Percentiles rank a stretch among this genome's conserved stretches.
Evolutionary conservation across 2,888 invertebrate genomes (phyloP).

Genomic region (Fragum sueziense): DNA sequence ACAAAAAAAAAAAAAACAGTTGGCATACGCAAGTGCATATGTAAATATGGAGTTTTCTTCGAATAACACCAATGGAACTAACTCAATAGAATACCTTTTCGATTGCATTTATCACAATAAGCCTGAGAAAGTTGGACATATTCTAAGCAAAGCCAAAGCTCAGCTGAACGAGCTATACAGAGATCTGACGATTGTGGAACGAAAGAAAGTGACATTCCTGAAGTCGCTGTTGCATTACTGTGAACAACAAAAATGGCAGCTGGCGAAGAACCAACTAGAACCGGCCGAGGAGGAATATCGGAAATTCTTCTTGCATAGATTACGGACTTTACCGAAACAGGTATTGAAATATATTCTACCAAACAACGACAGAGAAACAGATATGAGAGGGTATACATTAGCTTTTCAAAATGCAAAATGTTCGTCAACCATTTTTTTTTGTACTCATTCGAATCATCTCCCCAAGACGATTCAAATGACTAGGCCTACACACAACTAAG

Average conservation of each 20-base stretch:
- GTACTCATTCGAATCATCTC: too few relatives aligned
- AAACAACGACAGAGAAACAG: too few relatives aligned
- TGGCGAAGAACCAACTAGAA: slow-evolving; percentile 35
- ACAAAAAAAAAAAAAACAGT: background rate
- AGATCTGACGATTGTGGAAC: slow-evolving; percentile 33
- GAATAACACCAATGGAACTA: background rate
- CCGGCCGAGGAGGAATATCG: slow-evolving; percentile 47
- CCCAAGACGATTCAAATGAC: too few relatives aligned
- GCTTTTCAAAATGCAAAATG: too few relatives aligned
- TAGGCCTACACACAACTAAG: too few relatives aligned
- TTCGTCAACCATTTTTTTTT: too few relatives aligned
- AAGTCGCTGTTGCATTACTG: slow-evolving; percentile 41
- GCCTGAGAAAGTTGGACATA: slow-evolving; percentile 8
- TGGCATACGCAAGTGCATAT: background rate
- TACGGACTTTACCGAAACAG: slow-evolving; percentile 9
- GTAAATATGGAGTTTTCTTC: background rate
- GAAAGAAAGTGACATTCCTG: slow-evolving; percentile 37
- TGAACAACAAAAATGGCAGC: slow-evolving; percentile 30
- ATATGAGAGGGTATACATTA: too few relatives aligned
- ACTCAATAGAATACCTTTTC: slow-evolving; percentile 35
- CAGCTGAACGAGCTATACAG: slow-evolving; percentile 14
- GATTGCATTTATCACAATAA: slow-evolving; percentile 33
- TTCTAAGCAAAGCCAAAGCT: slow-evolving; percentile 17
- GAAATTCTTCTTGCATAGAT: slow-evolving; percentile 26
- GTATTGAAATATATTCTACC: too few relatives aligned